Conservation (phyloP, 2,113 vertebrate genomes). For the Ranitomeya imitator region DNA sequence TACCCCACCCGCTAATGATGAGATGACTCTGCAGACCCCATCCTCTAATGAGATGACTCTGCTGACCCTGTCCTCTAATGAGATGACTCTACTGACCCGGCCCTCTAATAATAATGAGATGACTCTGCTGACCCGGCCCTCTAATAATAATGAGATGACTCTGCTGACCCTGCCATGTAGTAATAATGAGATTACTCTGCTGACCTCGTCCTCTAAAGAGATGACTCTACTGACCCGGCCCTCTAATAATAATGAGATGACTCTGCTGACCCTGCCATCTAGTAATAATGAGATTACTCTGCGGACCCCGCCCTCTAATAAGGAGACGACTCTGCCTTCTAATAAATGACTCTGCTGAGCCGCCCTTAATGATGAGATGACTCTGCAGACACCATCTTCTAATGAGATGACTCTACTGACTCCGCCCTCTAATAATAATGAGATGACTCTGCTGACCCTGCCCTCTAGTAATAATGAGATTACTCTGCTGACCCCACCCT, state of each 20-base stretch:
- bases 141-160: slow-evolving; percentile 9
- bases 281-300: background rate
- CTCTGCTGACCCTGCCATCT: background rate
- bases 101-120: background rate
- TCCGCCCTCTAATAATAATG: too few relatives aligned
- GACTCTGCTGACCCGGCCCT: background rate
- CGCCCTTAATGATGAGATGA: background rate
- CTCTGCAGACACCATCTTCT: background rate
- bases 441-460: background rate
- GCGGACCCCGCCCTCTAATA: background rate
- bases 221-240: background rate
- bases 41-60: background rate
- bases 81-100: background rate
- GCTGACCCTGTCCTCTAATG: background rate
- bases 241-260: slow-evolving; percentile 4
- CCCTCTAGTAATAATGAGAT: background rate
- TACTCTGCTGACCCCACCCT: background rate
- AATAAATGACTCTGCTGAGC: background rate
- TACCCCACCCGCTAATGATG: background rate
- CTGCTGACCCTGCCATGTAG: background rate
- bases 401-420: background rate
- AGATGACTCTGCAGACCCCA: background rate
- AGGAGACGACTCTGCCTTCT: background rate
- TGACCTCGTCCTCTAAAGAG: background rate
- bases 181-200: background rate